phyloP scores from a whole-genome alignment of 2,113 vertebrate species.

The Azemiops feae region DNA sequence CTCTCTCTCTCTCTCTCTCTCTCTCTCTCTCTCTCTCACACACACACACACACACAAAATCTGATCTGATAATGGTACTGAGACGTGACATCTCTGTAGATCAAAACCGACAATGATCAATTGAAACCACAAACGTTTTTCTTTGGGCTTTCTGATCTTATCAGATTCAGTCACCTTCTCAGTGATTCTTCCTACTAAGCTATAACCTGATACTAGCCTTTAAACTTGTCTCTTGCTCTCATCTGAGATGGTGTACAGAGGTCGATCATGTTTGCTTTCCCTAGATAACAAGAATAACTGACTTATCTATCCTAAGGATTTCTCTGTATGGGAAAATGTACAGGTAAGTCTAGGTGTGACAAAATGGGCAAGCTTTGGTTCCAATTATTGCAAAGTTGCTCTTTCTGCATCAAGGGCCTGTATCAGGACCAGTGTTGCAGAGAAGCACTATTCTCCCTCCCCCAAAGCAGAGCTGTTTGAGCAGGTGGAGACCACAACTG shows the following conservation, averaged over 20 bases:
- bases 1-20: too few relatives aligned
- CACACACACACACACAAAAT: conserved; percentile 11
- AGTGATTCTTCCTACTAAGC: conserved; percentile 41
- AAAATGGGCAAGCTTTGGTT: conserved; percentile 38
- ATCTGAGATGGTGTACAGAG: conserved; percentile 9
- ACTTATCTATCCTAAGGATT: not conserved
- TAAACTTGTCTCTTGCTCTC: not conserved
- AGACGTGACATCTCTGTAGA: conserved; percentile 37
- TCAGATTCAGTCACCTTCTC: conserved; percentile 43
- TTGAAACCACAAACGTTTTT: conserved; percentile 32
- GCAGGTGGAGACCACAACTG: not conserved
- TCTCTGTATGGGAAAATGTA: not conserved
- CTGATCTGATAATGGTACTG: conserved; percentile 26
- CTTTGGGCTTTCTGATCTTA: conserved; percentile 47
- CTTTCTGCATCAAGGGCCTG: not conserved
- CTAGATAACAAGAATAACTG: not conserved
- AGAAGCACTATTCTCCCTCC: not conserved
- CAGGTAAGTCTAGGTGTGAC: not conserved
- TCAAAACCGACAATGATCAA: conserved; percentile 32
- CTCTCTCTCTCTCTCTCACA: not conserved
- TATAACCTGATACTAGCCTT: conserved; percentile 40
- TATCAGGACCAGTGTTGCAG: not conserved
- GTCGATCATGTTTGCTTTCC: conserved; percentile 30
- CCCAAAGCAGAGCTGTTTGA: not conserved
- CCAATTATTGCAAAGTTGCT: conserved; percentile 30